A percentile compares a stretch with the other conserved stretches of the same genome.
phyloP scores from a whole-genome alignment of 1,140 invertebrate genomes.

The Steinernema feltiae region DNA sequence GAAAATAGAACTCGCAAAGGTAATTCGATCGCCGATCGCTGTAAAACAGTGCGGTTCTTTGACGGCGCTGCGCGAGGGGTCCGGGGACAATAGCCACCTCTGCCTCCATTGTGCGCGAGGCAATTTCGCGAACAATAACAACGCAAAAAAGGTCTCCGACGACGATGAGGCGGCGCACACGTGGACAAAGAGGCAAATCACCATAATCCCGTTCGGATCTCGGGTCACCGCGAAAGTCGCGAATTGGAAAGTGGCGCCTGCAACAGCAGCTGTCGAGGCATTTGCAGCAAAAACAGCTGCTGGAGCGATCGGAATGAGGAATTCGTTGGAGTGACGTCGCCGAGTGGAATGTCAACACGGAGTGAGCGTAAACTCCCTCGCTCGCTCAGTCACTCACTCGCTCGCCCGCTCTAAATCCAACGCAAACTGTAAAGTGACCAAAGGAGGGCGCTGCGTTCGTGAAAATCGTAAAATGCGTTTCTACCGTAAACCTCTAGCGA shows the following conservation, averaged over 20 bases:
- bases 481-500: not conserved
- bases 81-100: not conserved
- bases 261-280: not conserved
- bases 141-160: not conserved
- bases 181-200: not conserved
- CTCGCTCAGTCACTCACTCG: no score
- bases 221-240: not conserved
- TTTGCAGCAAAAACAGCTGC: not conserved
- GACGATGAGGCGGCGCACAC: no score
- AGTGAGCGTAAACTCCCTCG: no score
- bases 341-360: not conserved
- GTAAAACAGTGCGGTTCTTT: slow-evolving; percentile 13
- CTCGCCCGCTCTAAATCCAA: not conserved
- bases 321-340: not conserved
- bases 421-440: not conserved
- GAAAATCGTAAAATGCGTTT: not conserved
- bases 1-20: slow-evolving; percentile 2
- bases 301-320: not conserved
- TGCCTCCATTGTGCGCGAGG: not conserved
- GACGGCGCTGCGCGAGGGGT: not conserved
- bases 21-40: not conserved
- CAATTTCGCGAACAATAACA: not conserved
- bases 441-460: not conserved
- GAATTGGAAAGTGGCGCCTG: not conserved
- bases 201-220: not conserved